Evolutionary conservation across 2,113 vertebrate species (phyloP), one percentile per base, ranked within the genome.

Genomic region (Dipodomys stephensi): DNA sequence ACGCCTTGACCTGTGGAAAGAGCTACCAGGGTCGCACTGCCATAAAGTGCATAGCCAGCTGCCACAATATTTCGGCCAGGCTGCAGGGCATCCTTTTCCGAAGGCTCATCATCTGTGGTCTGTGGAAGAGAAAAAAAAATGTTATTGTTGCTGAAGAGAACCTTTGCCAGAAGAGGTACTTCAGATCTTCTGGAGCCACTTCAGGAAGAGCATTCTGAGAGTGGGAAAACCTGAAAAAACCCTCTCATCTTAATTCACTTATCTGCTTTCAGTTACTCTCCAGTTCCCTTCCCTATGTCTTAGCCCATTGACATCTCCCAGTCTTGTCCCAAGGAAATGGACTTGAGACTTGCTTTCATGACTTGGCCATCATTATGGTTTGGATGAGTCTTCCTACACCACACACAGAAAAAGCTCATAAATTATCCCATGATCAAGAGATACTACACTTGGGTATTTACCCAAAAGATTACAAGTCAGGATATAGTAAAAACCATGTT

Each of bases 31-130:
- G 99, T 99, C 68, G 99, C 99, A 27, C 99, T 99, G 72, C 99
- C 99, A 0, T 99, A 99, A 12, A 99, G 97, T 0, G 99, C 99
- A 62, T 99, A 99, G 46, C 99, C 99, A 0, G 99, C 99, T 39
- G 99, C 99, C 91, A 99, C 99, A 0, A 99, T 99, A 49, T 98
- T 98, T 30, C 97, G 97, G 2, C 99, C 99, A 0, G 98, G 98
- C 96, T 99, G 99, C 23, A 99, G 97, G 82, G 99, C 99, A 0
- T 99, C 99, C 94, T 99, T 97, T 23, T 99, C 99, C 1, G 98
- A 98, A 80, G 99, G 99, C 84, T 99, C 98, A 0, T 94, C 97
- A 0, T 98, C 98, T 39, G 98, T 96, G 90, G 97, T 98, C 98
- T 99, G 92, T 35, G 60, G 93, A 83, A 97, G 30, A 90, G 25